phyloP scores from a whole-genome alignment of 2,113 vertebrate species.

The Osmerus mordax region DNA sequence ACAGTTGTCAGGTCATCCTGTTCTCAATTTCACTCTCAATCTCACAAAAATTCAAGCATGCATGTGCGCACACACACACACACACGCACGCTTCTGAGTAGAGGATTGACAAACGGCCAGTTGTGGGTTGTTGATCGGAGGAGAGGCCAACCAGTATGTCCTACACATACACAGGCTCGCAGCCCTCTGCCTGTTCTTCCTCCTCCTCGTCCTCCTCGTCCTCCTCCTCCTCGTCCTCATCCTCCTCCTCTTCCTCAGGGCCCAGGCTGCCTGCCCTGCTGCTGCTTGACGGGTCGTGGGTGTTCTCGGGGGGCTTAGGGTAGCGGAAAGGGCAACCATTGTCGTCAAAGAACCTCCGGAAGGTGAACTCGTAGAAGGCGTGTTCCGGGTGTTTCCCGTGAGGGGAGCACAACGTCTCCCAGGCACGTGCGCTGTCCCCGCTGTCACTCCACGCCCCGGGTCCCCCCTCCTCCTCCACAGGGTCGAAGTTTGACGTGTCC shows the following conservation, averaged over 20 bases:
- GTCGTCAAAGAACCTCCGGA: slow-evolving; percentile 97
- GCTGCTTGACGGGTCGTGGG: slow-evolving; percentile 27
- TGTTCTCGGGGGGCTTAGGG: slow-evolving; percentile 82
- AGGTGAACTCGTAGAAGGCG: slow-evolving; percentile 98
- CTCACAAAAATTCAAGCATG: slow-evolving; percentile 17
- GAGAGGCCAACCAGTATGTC: slow-evolving; percentile 5
- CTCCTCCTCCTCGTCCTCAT: slow-evolving; percentile 50
- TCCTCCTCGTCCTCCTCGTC: slow-evolving; percentile 59
- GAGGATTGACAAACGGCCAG: slow-evolving; percentile 20
- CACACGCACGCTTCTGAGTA: slow-evolving; percentile 21
- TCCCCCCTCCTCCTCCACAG: slow-evolving; percentile 88
- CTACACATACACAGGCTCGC: slow-evolving; percentile 96
- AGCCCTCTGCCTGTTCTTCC: slow-evolving; percentile 80
- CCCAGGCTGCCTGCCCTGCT: slow-evolving; percentile 34
- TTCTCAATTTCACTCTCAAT: slow-evolving; percentile 20
- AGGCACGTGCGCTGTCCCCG: slow-evolving; percentile 81
- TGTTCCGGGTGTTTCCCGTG: slow-evolving; percentile 90
- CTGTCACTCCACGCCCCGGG: slow-evolving; percentile 85
- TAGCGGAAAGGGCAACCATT: slow-evolving; percentile 93
- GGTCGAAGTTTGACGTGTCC: slow-evolving; percentile 99
- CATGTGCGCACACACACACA: slow-evolving; percentile 11
- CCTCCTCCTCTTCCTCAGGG: slow-evolving; percentile 43
- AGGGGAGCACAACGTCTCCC: slow-evolving; percentile 82
- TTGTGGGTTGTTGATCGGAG: slow-evolving; percentile 24
- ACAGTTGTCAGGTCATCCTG: slow-evolving; percentile 38